Conservation (phyloP, 2,888 invertebrate genomes). For the Eurytoma californica region DNA sequence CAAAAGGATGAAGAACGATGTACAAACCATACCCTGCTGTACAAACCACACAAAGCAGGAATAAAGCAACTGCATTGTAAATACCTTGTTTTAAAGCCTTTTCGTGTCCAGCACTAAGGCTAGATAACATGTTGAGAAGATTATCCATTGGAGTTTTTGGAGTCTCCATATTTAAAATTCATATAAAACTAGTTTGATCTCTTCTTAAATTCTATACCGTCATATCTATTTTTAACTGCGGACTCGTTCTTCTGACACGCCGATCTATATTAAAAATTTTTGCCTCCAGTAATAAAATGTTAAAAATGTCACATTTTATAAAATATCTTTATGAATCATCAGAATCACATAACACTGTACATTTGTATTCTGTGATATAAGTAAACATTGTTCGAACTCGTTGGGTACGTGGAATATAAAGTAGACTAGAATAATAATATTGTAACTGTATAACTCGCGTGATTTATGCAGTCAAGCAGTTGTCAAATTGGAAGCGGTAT, state of each 20-base stretch:
- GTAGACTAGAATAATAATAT: too few relatives aligned
- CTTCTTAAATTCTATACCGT: constrained; percentile 24
- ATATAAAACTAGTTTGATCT: constrained; percentile 9
- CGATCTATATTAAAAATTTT: not conserved
- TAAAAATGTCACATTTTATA: constrained; percentile 2
- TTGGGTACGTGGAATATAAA: too few relatives aligned
- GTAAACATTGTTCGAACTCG: too few relatives aligned
- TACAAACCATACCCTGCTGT: constrained; percentile 87
- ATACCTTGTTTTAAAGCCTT: constrained; percentile 94
- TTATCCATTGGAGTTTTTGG: constrained; percentile 80
- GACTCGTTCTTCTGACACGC: not conserved
- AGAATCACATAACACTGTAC: too few relatives aligned
- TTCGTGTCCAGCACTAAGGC: constrained; percentile 86
- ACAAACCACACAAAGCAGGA: constrained; percentile 82
- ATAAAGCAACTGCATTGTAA: constrained; percentile 90
- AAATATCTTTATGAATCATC: not conserved
- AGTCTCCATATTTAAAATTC: constrained; percentile 72
- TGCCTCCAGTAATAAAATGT: not conserved
- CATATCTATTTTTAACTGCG: constrained; percentile 46
- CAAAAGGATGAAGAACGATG: constrained; percentile 91
- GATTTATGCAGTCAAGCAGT: too few relatives aligned
- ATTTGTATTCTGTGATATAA: too few relatives aligned
- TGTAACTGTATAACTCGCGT: too few relatives aligned
- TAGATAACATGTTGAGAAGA: constrained; percentile 82
- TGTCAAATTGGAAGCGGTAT: too few relatives aligned